Conservation (phyloP, 2,797 vertebrate genomes). For the Scolopax bukidnonensis region DNA sequence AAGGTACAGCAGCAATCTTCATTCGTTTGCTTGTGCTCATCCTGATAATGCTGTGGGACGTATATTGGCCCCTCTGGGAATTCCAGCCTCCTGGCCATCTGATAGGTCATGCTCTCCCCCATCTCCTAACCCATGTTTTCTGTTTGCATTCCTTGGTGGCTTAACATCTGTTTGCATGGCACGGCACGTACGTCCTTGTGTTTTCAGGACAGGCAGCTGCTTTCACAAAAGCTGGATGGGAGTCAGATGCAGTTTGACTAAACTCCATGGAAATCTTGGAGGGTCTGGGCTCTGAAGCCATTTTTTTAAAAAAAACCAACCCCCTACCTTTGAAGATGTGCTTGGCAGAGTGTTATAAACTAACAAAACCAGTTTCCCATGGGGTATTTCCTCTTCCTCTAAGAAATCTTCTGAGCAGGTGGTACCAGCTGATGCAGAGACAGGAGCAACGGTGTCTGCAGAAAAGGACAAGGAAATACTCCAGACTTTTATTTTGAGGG, state of each 20-base stretch:
- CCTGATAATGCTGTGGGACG: background rate
- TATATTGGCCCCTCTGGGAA: background rate
- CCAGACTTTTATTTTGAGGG: background rate
- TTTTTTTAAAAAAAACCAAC: background rate
- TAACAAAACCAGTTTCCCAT: background rate
- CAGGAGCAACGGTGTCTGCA: background rate
- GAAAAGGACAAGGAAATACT: background rate
- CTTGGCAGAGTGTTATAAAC: background rate
- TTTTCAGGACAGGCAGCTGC: background rate
- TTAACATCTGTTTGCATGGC: background rate
- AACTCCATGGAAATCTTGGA: background rate
- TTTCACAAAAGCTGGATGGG: background rate
- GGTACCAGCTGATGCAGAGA: background rate
- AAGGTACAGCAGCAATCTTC: background rate
- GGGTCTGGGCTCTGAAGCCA: background rate
- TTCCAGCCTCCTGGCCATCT: background rate
- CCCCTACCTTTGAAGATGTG: background rate
- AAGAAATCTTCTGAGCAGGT: background rate
- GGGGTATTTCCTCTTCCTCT: background rate
- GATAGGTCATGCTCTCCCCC: accelerated
- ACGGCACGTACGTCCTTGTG: background rate
- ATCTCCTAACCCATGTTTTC: background rate
- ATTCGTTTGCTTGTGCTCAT: background rate
- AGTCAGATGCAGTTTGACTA: background rate
- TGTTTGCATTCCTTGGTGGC: background rate